Evolutionary conservation across 2,888 invertebrate species (phyloP), one percentile per base, ranked within the genome.

Genomic region (Hypena proboscidalis): DNA sequence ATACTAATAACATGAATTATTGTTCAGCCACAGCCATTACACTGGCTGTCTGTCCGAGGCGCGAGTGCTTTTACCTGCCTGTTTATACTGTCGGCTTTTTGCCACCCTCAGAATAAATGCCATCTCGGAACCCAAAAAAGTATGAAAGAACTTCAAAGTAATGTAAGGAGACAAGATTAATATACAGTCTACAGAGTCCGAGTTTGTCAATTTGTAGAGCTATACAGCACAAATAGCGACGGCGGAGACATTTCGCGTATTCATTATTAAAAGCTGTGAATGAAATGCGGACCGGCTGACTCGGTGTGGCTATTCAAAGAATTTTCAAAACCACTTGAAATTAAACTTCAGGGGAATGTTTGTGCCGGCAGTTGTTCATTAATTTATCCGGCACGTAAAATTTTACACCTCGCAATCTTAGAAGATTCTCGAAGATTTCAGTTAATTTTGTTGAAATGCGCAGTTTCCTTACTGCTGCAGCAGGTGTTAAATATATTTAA

Each of bases 1-100:
- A 84, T 84, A 80, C 81, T 83, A 83, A 86, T 82, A 80, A 76
- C 66, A 69, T 57, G 56, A 74, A 73, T 64, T 61, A 68, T 67
- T 71, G 71, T 73, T 70, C 56, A 39, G 43, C 54, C 54, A 56
- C 52, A 52, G 56, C 53, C 46, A 58, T 55, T 50, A 49, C 50
- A 54, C 42, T n/a, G 19, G 44, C 49, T 42, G 32, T 48, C 31
- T 26, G 26, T 37, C 9, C n/a, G 10, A 14, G 13, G 21, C 34
- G 36, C 14, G 17, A 25, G 14, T 30, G 20, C 19, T 34, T 35
- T 35, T 32, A 29, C 5, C 30, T 10, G 8, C 32, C 26, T 43
- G 25, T 42, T 35, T 26, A 36, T 32, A 22, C 21, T 23, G 10
- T 21, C 37, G 27, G 22, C 17, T 30, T 44, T 30, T 20, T 11